phyloP scores from a whole-genome alignment of 2,113 vertebrate species.

The Gila orcuttii region DNA sequence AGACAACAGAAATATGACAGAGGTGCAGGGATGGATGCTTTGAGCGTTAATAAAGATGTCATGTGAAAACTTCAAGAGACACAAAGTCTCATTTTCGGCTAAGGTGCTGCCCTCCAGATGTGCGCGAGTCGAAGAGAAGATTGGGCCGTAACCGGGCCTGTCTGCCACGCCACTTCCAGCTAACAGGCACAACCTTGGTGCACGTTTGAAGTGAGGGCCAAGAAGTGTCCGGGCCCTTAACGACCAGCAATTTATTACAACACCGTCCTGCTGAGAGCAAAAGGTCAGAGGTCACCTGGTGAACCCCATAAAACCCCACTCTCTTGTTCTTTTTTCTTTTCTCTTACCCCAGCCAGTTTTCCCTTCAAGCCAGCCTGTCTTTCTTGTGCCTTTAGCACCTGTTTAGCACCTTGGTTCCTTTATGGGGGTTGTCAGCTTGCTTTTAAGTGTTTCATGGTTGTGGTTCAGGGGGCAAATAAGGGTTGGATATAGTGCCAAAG shows the following conservation, averaged over 20 bases:
- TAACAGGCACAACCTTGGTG: conserved; percentile 73
- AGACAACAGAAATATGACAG: conserved; percentile 50
- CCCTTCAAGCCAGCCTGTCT: conserved; percentile 33
- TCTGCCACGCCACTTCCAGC: conserved; percentile 70
- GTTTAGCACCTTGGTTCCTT: conserved; percentile 75
- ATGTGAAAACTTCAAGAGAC: conserved; percentile 75
- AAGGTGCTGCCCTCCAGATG: conserved; percentile 81
- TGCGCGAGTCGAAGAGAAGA: conserved; percentile 65
- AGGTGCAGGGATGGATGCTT: conserved; percentile 55
- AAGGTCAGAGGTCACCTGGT: conserved; percentile 69
- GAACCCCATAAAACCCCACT: conserved; percentile 62
- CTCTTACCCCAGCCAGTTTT: conserved; percentile 49
- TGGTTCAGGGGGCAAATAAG: conserved; percentile 13
- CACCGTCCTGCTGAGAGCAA: conserved; percentile 66
- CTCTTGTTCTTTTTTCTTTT: conserved; percentile 46
- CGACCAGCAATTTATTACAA: conserved; percentile 76
- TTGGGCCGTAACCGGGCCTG: conserved; percentile 63
- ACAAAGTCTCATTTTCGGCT: conserved; percentile 79
- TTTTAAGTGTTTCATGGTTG: conserved; percentile 72
- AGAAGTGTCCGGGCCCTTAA: conserved; percentile 77
- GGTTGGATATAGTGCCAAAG: not conserved
- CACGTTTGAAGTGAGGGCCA: conserved; percentile 77
- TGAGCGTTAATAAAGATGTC: conserved; percentile 81
- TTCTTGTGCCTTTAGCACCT: conserved; percentile 66
- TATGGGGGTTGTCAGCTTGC: conserved; percentile 69